phyloP scores from a whole-genome alignment of 2,113 vertebrate species.

The Lontra canadensis region DNA sequence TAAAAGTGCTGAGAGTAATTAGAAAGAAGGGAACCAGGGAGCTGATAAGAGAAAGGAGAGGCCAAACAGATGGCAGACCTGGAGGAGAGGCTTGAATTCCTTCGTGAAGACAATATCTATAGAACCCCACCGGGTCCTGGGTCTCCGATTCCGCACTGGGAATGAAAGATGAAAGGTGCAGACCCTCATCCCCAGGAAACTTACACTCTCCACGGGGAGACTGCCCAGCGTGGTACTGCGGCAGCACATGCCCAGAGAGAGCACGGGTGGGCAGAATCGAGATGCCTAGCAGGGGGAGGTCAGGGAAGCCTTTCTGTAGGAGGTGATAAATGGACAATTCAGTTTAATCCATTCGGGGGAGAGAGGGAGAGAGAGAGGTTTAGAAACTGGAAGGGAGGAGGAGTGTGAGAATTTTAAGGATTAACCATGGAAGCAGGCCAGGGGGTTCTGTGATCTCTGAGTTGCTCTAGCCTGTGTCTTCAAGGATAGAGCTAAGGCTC shows the following conservation, averaged over 20 bases:
- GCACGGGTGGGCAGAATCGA: background rate
- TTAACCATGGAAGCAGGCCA: no score
- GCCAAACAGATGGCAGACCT: background rate
- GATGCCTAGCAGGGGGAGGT: background rate
- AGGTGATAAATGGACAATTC: background rate
- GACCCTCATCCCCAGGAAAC: no score
- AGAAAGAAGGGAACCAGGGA: background rate
- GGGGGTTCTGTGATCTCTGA: background rate
- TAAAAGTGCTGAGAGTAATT: background rate
- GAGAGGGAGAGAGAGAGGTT: background rate
- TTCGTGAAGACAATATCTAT: background rate
- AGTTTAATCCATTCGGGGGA: background rate
- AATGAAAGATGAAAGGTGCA: background rate
- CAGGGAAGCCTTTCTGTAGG: background rate
- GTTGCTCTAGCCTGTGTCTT: background rate
- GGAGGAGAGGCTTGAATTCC: background rate
- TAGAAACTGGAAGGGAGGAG: background rate
- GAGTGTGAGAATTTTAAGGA: background rate
- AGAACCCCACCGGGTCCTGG: fast-evolving
- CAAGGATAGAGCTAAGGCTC: background rate
- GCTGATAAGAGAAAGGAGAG: background rate
- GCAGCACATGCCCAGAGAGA: background rate
- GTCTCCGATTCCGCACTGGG: background rate
- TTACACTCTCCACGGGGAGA: background rate
- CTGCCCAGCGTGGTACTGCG: background rate